Percentiles rank a stretch among this genome's conserved stretches.
Evolutionary conservation across 1,140 invertebrate species (phyloP).

Genomic region (Stegodyphus mimosarum): DNA sequence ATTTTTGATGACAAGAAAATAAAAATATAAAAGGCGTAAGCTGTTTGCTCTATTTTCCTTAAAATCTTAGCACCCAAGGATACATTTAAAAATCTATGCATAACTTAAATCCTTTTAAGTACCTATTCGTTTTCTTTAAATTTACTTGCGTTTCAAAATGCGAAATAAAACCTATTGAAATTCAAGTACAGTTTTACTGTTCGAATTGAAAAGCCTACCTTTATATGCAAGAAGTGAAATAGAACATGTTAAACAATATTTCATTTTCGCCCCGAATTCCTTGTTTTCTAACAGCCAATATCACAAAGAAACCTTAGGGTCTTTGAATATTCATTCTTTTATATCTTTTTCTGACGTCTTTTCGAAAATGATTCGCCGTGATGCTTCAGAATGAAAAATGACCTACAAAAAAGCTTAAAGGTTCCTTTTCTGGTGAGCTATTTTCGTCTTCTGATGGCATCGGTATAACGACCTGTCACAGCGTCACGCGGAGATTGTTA

Average conservation of each 20-base stretch:
- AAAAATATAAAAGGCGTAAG: too few species aligned
- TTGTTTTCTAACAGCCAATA: background rate
- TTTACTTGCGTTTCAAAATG: too few species aligned
- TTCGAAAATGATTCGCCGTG: slow-evolving; percentile 30
- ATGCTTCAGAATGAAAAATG: slow-evolving; percentile 48
- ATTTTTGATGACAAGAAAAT: too few species aligned
- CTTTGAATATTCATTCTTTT: background rate
- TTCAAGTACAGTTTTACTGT: too few species aligned
- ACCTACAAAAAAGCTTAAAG: background rate
- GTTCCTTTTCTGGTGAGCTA: slow-evolving; percentile 14
- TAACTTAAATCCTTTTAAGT: too few species aligned
- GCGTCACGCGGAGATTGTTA: slow-evolving; percentile 15
- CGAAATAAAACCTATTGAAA: too few species aligned
- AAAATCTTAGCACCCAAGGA: too few species aligned
- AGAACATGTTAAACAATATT: slow-evolving; percentile 18
- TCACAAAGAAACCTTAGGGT: background rate
- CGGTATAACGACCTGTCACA: background rate
- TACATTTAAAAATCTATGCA: too few species aligned
- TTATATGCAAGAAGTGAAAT: background rate
- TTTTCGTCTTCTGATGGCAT: slow-evolving; percentile 22
- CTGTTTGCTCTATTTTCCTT: too few species aligned
- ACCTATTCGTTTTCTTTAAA: too few species aligned
- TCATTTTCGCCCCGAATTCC: background rate
- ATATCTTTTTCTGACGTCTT: slow-evolving; percentile 3
- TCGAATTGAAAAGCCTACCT: too few species aligned